A percentile compares a stretch with the other conserved stretches of the same genome.
Evolutionary conservation across 2,888 invertebrate genomes (phyloP).

Genomic region (Caenorhabditis parvicauda): DNA sequence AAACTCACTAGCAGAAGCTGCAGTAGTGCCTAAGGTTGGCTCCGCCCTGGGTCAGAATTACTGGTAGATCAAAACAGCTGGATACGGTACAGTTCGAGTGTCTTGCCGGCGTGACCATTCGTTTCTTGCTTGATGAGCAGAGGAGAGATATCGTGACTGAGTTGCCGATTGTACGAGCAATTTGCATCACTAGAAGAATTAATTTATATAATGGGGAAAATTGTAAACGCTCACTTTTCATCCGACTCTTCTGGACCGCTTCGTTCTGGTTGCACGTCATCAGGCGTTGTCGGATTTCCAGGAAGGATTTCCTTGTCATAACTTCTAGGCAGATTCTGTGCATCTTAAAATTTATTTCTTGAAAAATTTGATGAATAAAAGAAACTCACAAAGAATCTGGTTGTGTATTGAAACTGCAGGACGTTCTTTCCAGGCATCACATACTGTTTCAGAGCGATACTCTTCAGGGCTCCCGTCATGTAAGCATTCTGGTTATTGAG

Average conservation of each 20-base stretch:
- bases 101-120: slow-evolving; percentile 12
- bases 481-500: neutral
- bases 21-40: neutral
- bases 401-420: slow-evolving; percentile 11
- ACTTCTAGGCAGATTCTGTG: slow-evolving; percentile 10
- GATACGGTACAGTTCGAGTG: slow-evolving; percentile 11
- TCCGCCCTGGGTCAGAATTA: neutral
- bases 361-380: neutral
- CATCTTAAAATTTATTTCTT: neutral
- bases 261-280: neutral
- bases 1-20: slow-evolving; percentile 5
- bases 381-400: neutral
- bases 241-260: neutral
- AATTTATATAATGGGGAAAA: neutral
- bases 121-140: slow-evolving; percentile 8
- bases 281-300: neutral
- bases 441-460: neutral
- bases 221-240: neutral
- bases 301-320: neutral
- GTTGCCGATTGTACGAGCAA: slow-evolving; percentile 3
- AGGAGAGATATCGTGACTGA: slow-evolving; percentile 2
- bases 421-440: slow-evolving; percentile 2
- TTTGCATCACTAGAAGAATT: slow-evolving; percentile 6
- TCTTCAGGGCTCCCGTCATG: neutral
- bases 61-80: slow-evolving; percentile 3